Percentiles rank a stretch among this genome's conserved stretches.
These are phyloP conservation scores for Serilophus lunatus DNA, from an alignment of 2,113 vertebrate genomes.

Conservation along the genomic window DNA sequence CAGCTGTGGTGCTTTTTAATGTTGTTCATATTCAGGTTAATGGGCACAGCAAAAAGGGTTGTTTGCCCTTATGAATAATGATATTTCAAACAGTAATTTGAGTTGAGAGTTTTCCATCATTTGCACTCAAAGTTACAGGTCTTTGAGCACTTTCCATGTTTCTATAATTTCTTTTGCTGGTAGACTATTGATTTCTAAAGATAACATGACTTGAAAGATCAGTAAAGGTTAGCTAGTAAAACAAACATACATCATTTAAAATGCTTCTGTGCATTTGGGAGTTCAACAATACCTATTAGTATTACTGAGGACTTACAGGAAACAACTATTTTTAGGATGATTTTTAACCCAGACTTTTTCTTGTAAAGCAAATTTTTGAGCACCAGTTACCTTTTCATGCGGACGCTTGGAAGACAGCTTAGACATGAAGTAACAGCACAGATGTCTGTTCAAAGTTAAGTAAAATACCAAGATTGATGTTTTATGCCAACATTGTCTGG, in stretches of 20 bases:
- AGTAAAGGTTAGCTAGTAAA: conserved; percentile 20
- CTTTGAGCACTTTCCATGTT: background rate
- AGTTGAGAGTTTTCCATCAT: conserved; percentile 13
- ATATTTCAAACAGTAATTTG: conserved; percentile 9
- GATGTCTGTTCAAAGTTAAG: background rate
- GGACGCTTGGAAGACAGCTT: background rate
- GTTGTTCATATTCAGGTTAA: conserved; percentile 3
- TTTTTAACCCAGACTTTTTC: conserved; percentile 1
- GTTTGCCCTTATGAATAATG: background rate
- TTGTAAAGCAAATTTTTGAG: background rate
- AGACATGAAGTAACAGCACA: background rate
- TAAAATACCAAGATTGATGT: background rate
- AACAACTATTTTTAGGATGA: background rate
- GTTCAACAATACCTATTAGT: background rate
- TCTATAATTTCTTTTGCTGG: background rate
- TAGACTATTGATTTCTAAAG: conserved; percentile 30
- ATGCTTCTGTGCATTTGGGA: conserved; percentile 5
- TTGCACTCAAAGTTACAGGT: background rate
- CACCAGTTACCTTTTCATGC: background rate
- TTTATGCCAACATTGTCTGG: background rate
- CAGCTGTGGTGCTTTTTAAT: background rate
- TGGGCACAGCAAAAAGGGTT: background rate
- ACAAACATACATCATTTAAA: conserved; percentile 40
- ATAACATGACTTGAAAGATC: conserved; percentile 19
- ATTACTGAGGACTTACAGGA: conserved; percentile 5